phyloP scores from a whole-genome alignment of 2,113 vertebrate genomes.

The Eurypyga helias region DNA sequence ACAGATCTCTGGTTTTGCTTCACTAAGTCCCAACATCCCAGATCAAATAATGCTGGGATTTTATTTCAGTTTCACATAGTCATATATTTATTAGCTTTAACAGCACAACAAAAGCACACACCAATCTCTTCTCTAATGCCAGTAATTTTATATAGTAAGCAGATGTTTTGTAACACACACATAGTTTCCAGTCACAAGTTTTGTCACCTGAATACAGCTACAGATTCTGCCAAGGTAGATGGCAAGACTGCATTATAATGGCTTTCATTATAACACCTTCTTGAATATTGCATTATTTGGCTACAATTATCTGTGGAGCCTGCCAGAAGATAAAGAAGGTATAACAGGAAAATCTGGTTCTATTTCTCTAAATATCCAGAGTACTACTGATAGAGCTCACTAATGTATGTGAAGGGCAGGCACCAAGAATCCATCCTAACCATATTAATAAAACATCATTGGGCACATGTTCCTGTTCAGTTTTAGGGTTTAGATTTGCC shows the following conservation, averaged over 20 bases:
- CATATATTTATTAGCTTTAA: neutral
- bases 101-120: neutral
- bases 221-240: neutral
- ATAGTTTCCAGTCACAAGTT: neutral
- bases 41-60: neutral
- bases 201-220: neutral
- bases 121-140: neutral
- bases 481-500: neutral
- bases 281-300: neutral
- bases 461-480: neutral
- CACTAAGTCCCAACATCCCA: neutral
- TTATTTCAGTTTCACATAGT: neutral
- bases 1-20: neutral
- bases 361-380: neutral
- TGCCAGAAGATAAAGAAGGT: neutral
- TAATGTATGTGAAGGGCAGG: neutral
- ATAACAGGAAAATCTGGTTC: neutral
- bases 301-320: neutral
- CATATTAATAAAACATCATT: neutral
- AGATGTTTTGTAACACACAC: neutral
- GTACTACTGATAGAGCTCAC: neutral
- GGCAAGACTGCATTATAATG: neutral
- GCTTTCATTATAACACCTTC: neutral
- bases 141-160: neutral
- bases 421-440: neutral